Evolutionary conservation across 2,888 invertebrate species (phyloP).

Genomic region (Nomada goodeniana): DNA sequence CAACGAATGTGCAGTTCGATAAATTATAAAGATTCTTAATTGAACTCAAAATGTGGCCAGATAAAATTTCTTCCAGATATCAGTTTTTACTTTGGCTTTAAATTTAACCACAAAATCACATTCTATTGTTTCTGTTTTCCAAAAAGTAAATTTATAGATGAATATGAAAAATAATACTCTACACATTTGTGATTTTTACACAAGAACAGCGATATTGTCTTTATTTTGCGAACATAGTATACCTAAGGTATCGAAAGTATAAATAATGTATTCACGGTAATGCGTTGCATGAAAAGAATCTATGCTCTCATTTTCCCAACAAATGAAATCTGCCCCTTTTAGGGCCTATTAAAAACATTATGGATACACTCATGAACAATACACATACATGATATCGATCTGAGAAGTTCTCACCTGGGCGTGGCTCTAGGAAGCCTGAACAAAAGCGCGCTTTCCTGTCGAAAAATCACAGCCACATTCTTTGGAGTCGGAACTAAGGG

Average conservation of each 20-base stretch:
- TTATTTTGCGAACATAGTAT: too few species aligned
- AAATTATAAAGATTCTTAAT: too few species aligned
- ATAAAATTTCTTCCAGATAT: too few species aligned
- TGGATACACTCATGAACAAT: conserved; percentile 28
- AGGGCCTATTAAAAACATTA: conserved; percentile 36
- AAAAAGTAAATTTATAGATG: too few species aligned
- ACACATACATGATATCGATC: conserved; percentile 69
- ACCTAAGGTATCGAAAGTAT: not conserved
- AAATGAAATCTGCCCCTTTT: conserved; percentile 5
- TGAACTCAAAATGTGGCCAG: too few species aligned
- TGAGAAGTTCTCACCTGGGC: conserved; percentile 68
- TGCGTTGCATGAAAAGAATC: not conserved
- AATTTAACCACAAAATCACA: too few species aligned
- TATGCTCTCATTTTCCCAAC: not conserved
- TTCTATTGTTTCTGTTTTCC: too few species aligned
- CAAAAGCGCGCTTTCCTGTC: conserved; percentile 36
- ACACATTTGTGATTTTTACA: too few species aligned
- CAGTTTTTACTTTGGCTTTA: too few species aligned
- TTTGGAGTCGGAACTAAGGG: not conserved
- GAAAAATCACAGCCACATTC: not conserved
- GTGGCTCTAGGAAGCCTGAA: conserved; percentile 62
- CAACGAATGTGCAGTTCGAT: too few species aligned
- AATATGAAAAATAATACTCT: too few species aligned
- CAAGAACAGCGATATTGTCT: too few species aligned
- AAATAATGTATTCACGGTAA: not conserved